Conservation (phyloP, 2,888 invertebrate species). For the Clostera curtula region DNA sequence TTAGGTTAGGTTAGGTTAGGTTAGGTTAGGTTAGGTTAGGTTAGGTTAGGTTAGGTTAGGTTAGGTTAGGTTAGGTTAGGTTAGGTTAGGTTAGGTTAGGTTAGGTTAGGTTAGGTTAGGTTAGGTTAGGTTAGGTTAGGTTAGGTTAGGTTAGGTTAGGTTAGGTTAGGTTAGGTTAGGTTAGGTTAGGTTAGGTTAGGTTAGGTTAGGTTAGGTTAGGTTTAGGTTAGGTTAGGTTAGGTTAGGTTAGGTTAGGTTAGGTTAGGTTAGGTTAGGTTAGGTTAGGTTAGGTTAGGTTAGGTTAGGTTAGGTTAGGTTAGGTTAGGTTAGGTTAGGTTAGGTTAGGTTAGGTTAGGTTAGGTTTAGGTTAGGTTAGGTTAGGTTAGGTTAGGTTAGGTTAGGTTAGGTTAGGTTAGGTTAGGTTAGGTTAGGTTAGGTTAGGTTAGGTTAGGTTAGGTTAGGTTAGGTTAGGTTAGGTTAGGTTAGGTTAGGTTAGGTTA, state of each 20-base stretch:
- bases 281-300: constrained; percentile 20
- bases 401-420: constrained; percentile 17
- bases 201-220: constrained; percentile 16
- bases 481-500: constrained; percentile 19
- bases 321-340: constrained; percentile 14
- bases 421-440: constrained; percentile 19
- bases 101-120: constrained; percentile 15
- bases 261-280: constrained; percentile 20
- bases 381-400: constrained; percentile 17
- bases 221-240: constrained; percentile 20
- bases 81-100: constrained; percentile 14
- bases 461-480: constrained; percentile 18
- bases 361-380: constrained; percentile 14
- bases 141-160: constrained; percentile 17
- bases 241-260: constrained; percentile 19
- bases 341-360: constrained; percentile 17
- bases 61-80: constrained; percentile 8
- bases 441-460: constrained; percentile 20
- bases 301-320: constrained; percentile 19
- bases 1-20: constrained; percentile 17
- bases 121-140: constrained; percentile 16
- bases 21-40: constrained; percentile 17
- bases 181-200: constrained; percentile 15
- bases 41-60: constrained; percentile 10
- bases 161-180: constrained; percentile 15